These are phyloP conservation scores for Potorous gilbertii DNA, from an alignment of 2,797 vertebrate species.

Conservation along the genomic window DNA sequence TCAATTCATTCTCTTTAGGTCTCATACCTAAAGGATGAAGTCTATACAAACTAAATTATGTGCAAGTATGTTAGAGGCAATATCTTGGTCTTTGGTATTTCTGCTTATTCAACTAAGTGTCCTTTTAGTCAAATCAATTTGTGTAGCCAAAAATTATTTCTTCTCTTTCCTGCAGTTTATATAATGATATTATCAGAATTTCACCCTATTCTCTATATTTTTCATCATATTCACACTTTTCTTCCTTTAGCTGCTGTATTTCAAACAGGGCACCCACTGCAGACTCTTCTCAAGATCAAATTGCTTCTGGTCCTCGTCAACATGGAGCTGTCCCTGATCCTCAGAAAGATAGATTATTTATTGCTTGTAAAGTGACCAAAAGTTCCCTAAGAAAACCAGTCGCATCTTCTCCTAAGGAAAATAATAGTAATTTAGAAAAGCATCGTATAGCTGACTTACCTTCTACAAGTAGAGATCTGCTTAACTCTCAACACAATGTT, in stretches of 20 bases:
- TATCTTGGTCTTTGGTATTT: constrained; percentile 14
- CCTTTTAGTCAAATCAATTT: background rate
- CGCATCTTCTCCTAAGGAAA: constrained; percentile 15
- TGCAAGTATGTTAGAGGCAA: background rate
- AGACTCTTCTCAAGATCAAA: background rate
- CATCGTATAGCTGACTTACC: accelerated
- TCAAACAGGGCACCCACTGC: constrained; percentile 25
- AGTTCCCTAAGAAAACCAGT: background rate
- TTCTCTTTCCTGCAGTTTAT: constrained; percentile 12
- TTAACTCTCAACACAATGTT: background rate
- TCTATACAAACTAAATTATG: background rate
- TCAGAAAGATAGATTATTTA: background rate
- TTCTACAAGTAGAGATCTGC: background rate
- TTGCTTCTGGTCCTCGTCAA: background rate
- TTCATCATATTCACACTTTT: constrained; percentile 61
- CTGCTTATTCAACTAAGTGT: constrained; percentile 19
- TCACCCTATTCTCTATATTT: constrained; percentile 20
- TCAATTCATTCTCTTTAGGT: background rate
- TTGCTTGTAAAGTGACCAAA: background rate
- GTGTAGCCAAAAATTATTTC: background rate
- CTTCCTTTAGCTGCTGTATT: constrained; percentile 66
- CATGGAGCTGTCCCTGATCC: background rate
- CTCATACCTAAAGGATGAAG: background rate
- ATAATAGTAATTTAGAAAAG: background rate
- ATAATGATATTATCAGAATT: background rate